Conservation (phyloP, 1,140 invertebrate species). For the Heliconius nattereri region DNA sequence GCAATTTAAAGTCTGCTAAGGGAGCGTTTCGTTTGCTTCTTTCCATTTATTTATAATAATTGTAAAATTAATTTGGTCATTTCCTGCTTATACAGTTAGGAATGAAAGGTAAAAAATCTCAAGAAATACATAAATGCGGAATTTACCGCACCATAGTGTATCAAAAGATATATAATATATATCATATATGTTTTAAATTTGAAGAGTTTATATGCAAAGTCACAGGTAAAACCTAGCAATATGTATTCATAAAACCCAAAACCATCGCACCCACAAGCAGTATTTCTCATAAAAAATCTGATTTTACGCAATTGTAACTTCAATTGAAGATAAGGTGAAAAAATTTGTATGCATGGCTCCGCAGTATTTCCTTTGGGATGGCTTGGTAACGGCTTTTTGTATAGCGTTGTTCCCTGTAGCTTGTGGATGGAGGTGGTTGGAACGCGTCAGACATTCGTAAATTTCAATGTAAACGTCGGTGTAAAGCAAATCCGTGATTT, state of each 20-base stretch:
- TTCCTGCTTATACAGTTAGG: too few species aligned
- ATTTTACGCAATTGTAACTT: slow-evolving; percentile 8
- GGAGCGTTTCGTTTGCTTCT: background rate
- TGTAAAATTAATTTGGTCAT: too few species aligned
- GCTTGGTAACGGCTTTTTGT: background rate
- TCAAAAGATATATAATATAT: too few species aligned
- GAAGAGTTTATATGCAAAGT: too few species aligned
- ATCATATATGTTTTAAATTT: too few species aligned
- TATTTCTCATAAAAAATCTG: background rate
- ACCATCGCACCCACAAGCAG: background rate
- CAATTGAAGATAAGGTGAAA: background rate
- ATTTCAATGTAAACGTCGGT: background rate
- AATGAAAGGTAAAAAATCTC: too few species aligned
- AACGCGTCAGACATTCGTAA: background rate
- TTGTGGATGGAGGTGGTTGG: background rate
- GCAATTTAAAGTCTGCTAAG: background rate
- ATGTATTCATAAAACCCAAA: background rate
- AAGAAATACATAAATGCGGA: too few species aligned
- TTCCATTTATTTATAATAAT: too few species aligned
- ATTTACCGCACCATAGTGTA: too few species aligned
- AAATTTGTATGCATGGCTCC: slow-evolving; percentile 9
- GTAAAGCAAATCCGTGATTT: background rate
- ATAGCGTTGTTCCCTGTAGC: background rate
- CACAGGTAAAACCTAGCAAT: too few species aligned
- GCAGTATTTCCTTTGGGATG: slow-evolving; percentile 6